phyloP scores from a whole-genome alignment of 2,797 vertebrate genomes.

The Phrynocephalus forsythii region DNA sequence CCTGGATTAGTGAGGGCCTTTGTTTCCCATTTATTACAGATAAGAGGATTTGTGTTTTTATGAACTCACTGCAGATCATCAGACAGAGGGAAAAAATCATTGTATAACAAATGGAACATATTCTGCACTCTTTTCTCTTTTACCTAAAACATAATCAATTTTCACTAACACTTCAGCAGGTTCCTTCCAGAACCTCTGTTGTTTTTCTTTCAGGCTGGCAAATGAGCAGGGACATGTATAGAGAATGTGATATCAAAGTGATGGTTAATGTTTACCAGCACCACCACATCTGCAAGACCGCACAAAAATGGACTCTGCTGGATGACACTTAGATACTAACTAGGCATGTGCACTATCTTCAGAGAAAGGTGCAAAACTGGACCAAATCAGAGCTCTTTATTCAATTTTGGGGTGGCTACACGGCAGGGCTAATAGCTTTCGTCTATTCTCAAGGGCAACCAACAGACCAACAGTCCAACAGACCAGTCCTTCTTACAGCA shows the following conservation, averaged over 20 bases:
- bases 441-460: too few relatives aligned
- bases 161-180: conserved; percentile 27
- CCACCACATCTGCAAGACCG: background rate
- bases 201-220: conserved; percentile 34
- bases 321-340: background rate
- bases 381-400: too few relatives aligned
- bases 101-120: conserved; percentile 36
- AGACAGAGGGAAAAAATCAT: conserved; percentile 13
- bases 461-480: too few relatives aligned
- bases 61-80: conserved; percentile 44
- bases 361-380: too few relatives aligned
- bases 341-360: too few relatives aligned
- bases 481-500: too few relatives aligned
- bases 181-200: conserved; percentile 4
- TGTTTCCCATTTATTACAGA: conserved; percentile 42
- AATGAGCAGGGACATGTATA: conserved; percentile 25
- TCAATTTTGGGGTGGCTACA: too few relatives aligned
- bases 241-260: conserved; percentile 16
- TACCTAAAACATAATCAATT: conserved; percentile 34
- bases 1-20: conserved; percentile 53
- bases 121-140: background rate
- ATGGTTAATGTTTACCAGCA: background rate
- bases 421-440: too few relatives aligned
- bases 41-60: conserved; percentile 54
- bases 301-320: background rate